Base-by-base conservation (phyloP, 1,140 invertebrate genomes). In the Helicorthomorpha holstii region DNA sequence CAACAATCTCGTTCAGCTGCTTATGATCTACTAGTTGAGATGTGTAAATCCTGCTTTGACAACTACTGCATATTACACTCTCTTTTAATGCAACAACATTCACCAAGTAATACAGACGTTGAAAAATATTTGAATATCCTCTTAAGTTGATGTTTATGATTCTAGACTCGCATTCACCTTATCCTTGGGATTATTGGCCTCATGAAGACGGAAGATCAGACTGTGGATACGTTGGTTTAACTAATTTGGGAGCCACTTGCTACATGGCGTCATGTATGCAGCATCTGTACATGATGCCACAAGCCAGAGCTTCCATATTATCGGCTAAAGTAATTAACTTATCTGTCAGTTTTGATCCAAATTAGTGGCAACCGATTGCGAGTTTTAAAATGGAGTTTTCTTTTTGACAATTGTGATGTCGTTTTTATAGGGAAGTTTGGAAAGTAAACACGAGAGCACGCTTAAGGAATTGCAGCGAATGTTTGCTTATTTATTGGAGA, bases 231-330 rank as follows among this genome's bases (percentile, higher is more conserved):
- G 89, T 93, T 0, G 92, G 92, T 0, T 68, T 95, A 2, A 92
- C 88, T 0, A 96, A 96, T 68, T 69, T 95, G 3, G 91, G 92
- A 22, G 91, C 91, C 14, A 95, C 91, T 0, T 96, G 91, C 65
- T 95, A 96, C 65, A 91, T 95, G 87, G 91, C 91, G 2, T 90
- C 90, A 22, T 93, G 88, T 63, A 89, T 95, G 78, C 91, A 96
- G 64, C 91, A 94, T 68, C 66, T 95, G 26, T 95, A 89, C 61
- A 95, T 95, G 90, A 91, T 95, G 78, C 90, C 89, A 3, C 82
- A 88, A 62, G 85, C 86, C 0, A 70, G 91, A 50, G 75, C 80
- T 27, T 83, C 86, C 0, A 82, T 96, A 50, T 62, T 96, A 23
- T 73, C 74, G 10, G 79, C 81, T 1, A 64, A 60, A 23, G 56